Base-by-base conservation (phyloP, 64 coral and sea anemone genomes). In the Trachythela sp. region DNA sequence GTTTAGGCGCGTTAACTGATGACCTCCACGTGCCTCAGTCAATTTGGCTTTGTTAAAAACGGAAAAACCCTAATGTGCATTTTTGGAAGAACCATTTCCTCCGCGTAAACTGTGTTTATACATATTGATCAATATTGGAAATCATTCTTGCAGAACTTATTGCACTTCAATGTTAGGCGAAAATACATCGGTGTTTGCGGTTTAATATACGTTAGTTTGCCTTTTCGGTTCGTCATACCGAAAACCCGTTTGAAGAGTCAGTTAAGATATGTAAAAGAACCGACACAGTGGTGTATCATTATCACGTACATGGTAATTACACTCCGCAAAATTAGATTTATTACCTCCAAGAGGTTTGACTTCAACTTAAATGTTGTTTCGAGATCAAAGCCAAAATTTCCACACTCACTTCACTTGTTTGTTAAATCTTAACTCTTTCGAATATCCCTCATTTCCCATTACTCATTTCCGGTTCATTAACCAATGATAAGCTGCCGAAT, bases 261-360 rank as follows among this genome's bases (percentile, higher is more conserved):
- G 7, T 64, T 20, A n/a, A 8, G 56, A 64, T 20, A 64, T 20
- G 20, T 8, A 64, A 64, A 64, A 64, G 56, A 64, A 64, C 56
- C 56, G 56, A 64, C 56, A 64, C 56, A 64, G 56, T 64, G 56
- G 56, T 64, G 56, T 6, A 64, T 64, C 56, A 64, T 64, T 64
- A 64, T 64, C 56, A 27, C 13, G 20, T 27, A 64, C 17, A 18
- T 64, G 56, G 56, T 64, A 64, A 64, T 64, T 64, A 64, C 56
- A n/a, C 17, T 64, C 20, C 56, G 26, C 56, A 64, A 64, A 26
- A 64, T 64, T 64, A 64, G 24, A 26, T 64, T 64, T 64, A 64
- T 64, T 64, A 64, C 56, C 56, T 64, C 56, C 56, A 27, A 64
- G 20, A 64, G 56, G 26, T 64, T 64, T 45, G 42, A 45, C 42